phyloP scores from a whole-genome alignment of 2,797 vertebrate species.

The Lutra lutra region DNA sequence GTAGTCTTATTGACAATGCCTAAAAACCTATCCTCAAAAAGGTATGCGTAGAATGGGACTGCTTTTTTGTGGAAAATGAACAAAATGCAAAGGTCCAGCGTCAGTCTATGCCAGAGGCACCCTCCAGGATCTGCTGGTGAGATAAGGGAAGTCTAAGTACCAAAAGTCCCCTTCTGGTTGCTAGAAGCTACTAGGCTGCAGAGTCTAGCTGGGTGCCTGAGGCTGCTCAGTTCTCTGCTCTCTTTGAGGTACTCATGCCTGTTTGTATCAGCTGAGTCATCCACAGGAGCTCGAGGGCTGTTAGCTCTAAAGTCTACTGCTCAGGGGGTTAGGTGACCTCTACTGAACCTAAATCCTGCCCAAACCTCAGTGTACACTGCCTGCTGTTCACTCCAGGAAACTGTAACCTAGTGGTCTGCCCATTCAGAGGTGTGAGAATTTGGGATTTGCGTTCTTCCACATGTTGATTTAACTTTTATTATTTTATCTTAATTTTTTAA shows the following conservation, averaged over 20 bases:
- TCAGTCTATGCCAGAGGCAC: neutral
- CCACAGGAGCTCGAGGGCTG: neutral
- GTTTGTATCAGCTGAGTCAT: neutral
- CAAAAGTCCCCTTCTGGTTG: neutral
- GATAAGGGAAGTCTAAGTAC: neutral
- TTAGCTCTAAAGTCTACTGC: neutral
- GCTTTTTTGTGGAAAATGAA: neutral
- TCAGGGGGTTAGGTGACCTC: neutral
- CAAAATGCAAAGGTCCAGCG: neutral
- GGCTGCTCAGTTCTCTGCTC: neutral
- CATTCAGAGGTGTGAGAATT: neutral
- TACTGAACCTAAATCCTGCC: neutral
- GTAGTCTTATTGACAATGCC: neutral
- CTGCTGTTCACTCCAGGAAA: neutral
- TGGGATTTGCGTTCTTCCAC: neutral
- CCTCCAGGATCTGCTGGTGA: neutral
- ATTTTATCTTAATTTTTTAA: neutral
- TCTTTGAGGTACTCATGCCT: neutral
- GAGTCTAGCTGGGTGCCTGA: neutral
- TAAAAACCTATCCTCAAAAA: neutral
- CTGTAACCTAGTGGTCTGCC: neutral
- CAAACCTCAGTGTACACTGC: neutral
- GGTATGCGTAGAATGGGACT: neutral
- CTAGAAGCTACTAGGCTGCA: neutral
- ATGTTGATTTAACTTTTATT: neutral